Conservation (phyloP, 2,113 vertebrate species). For the Tragelaphus imberbis region DNA sequence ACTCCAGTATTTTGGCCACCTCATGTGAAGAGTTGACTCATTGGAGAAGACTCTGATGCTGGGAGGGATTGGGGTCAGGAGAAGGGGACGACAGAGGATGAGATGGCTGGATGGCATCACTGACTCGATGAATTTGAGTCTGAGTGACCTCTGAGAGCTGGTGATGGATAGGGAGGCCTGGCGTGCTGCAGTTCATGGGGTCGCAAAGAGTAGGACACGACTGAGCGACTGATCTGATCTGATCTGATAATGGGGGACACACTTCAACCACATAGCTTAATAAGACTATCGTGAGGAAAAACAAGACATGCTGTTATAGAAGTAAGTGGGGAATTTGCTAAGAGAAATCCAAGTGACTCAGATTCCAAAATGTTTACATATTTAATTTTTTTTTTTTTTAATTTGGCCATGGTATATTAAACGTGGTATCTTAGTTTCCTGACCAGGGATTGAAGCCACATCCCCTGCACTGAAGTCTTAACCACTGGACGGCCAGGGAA, state of each 20-base stretch:
- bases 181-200: too few species aligned
- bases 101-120: too few species aligned
- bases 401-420: neutral
- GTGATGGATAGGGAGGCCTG: too few species aligned
- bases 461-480: neutral
- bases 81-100: too few species aligned
- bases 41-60: too few species aligned
- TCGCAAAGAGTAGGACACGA: too few species aligned
- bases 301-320: neutral
- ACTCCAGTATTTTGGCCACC: too few species aligned
- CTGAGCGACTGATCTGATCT: too few species aligned
- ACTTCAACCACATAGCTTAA: neutral
- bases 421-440: neutral
- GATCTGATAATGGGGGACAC: neutral
- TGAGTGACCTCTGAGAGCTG: too few species aligned
- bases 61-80: too few species aligned
- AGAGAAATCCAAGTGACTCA: neutral
- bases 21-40: too few species aligned
- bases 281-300: neutral
- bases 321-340: neutral
- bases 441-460: neutral
- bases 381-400: neutral
- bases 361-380: neutral
- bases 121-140: too few species aligned
- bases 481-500: neutral